Evolutionary conservation across 1,140 invertebrate genomes (phyloP).

Genomic region (Pogonognathellus flavescens): DNA sequence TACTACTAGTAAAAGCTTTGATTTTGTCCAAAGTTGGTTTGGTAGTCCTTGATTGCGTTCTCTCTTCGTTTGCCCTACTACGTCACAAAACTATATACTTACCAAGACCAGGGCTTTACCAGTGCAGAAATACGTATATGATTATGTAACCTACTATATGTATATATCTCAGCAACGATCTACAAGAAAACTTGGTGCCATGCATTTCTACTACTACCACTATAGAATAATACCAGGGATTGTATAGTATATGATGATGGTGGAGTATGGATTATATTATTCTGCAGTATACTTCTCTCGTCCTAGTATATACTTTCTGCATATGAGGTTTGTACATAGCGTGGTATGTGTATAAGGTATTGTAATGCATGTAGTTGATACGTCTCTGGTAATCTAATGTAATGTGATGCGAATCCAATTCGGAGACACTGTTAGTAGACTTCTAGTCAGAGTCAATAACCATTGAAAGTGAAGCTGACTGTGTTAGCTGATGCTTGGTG

Average conservation of each 20-base stretch:
- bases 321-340: neutral
- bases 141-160: neutral
- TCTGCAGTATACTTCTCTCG: too few species aligned
- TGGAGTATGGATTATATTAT: too few species aligned
- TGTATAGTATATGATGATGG: too few species aligned
- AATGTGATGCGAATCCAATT: constrained; percentile 41
- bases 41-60: constrained; percentile 34
- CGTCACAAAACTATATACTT: constrained; percentile 1
- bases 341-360: neutral
- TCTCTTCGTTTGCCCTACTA: constrained; percentile 25
- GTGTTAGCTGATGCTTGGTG: neutral
- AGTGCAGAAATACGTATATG: neutral
- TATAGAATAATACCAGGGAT: too few species aligned
- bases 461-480: constrained; percentile 29
- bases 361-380: neutral
- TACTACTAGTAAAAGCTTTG: constrained; percentile 37
- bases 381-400: constrained; percentile 43
- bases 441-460: constrained; percentile 48
- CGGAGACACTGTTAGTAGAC: constrained; percentile 41
- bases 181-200: too few species aligned
- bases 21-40: constrained; percentile 44
- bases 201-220: too few species aligned
- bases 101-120: neutral
- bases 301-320: too few species aligned
- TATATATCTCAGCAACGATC: too few species aligned